Evolutionary conservation across 2,888 invertebrate genomes (phyloP), one percentile per base, ranked within the genome.

Genomic region (Euzophera pinguis): DNA sequence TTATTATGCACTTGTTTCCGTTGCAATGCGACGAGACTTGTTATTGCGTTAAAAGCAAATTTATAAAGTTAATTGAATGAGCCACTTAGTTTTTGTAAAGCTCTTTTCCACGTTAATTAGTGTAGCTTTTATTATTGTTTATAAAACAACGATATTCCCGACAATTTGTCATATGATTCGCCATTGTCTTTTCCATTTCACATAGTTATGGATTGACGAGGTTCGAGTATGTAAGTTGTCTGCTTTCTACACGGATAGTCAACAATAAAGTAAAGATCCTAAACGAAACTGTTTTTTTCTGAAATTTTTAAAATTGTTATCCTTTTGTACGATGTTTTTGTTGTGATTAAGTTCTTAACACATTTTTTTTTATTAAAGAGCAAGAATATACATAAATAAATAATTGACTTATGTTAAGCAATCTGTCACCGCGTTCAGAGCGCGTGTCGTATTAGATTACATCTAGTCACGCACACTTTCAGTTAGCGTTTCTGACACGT

Each of bases 391-490:
- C 22, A 22, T 22, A 22, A 27, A 43, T 43, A 14, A n/a, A 8
- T 13, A 29, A 43, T 8, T 13, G 7, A 43, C 8, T 29, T 43
- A 13, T 43, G 22, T 29, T 17, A n/a, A 35, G 43, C 43, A 43
- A 43, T 27, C 43, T 45, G 32, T 32, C 32, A 29, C 39, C 39
- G 17, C 16, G 9, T 32, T 10, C 7, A 16, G 16, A 10, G 16
- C 16, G 16, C 16, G 39, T 8, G 17, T 41, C 41, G 17, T 8
- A 27, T 27, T 29, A 39, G 45, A 45, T 32, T 32, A 45, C 12
- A 9, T 14, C 32, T 32, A 16, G 45, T 45, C 45, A 45, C 45
- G 45, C 45, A 45, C 45, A 45, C 45, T 45, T 45, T 45, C 45
- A 32, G 14, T 32, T 32, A 45, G 12, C 14, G 10, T 27, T 43